A percentile compares a stretch with the other conserved stretches of the same genome.
Evolutionary conservation across 1,140 invertebrate species (phyloP).

Genomic region (Uloborus diversus): DNA sequence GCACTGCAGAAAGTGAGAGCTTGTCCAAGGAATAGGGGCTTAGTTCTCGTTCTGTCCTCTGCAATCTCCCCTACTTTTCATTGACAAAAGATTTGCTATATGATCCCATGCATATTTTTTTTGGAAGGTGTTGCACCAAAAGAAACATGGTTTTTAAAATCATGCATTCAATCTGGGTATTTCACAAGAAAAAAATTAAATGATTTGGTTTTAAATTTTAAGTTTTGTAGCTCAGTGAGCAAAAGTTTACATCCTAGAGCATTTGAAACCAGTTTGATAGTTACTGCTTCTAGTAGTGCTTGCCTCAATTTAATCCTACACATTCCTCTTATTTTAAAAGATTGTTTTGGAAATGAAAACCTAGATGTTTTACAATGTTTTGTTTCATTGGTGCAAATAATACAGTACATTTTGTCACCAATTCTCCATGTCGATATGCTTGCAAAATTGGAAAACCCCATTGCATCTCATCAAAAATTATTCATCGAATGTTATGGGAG

Average conservation of each 20-base stretch:
- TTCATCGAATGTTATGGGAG: background rate
- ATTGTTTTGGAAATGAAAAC: no score
- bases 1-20: no score
- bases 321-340: no score
- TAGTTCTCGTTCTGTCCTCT: background rate
- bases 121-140: conserved; percentile 11
- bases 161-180: no score
- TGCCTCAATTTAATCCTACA: conserved; percentile 8
- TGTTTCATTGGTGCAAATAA: background rate
- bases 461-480: conserved; percentile 1
- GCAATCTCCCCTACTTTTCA: background rate
- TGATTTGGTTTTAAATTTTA: no score
- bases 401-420: conserved; percentile 3
- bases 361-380: no score
- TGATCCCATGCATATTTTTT: no score
- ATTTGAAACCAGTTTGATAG: background rate
- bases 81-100: conserved; percentile 10
- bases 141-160: conserved; percentile 6
- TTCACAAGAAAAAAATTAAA: no score
- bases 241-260: background rate
- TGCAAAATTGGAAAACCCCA: background rate
- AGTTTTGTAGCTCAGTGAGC: background rate
- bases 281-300: conserved; percentile 5
- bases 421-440: background rate
- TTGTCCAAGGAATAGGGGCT: conserved; percentile 4